Evolutionary conservation across 2,797 vertebrate genomes (phyloP).

Genomic region (Lutjanus argentimaculatus): DNA sequence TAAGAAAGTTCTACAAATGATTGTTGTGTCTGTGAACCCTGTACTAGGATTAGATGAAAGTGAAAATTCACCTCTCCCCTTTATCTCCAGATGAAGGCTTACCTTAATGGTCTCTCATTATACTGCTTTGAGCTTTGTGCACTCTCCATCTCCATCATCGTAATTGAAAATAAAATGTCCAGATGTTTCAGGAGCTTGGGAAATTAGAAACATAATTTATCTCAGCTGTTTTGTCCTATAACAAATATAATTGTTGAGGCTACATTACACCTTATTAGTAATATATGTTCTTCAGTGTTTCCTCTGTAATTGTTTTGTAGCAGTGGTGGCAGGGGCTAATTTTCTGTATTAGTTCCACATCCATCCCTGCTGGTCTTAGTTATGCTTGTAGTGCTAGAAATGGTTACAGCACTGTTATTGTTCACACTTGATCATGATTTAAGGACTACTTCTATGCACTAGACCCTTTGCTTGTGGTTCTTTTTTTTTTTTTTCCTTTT

Average conservation of each 20-base stretch:
- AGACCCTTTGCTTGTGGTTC: no score
- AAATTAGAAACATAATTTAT: constrained; percentile 1
- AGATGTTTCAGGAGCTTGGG: constrained; percentile 18
- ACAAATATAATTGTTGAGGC: constrained; percentile 1
- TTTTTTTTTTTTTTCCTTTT: no score
- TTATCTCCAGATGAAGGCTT: constrained; percentile 40
- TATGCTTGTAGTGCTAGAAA: no score
- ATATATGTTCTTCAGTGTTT: no score
- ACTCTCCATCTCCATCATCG: constrained; percentile 8
- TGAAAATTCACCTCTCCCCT: constrained; percentile 22
- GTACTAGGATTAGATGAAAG: constrained; percentile 38
- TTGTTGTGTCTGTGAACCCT: not conserved
- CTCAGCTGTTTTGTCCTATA: not conserved
- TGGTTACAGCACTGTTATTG: no score
- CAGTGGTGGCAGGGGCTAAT: no score
- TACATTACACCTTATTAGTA: not conserved
- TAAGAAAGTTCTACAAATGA: not conserved
- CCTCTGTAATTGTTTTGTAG: no score
- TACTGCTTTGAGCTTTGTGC: constrained; percentile 16
- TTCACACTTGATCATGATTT: no score
- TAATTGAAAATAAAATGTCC: constrained; percentile 21
- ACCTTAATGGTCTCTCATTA: constrained; percentile 15
- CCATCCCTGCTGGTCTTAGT: no score
- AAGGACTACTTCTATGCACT: no score
- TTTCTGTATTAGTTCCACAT: no score